Evolutionary conservation across 2,113 vertebrate genomes (phyloP).

Genomic region (Anseranas semipalmata): DNA sequence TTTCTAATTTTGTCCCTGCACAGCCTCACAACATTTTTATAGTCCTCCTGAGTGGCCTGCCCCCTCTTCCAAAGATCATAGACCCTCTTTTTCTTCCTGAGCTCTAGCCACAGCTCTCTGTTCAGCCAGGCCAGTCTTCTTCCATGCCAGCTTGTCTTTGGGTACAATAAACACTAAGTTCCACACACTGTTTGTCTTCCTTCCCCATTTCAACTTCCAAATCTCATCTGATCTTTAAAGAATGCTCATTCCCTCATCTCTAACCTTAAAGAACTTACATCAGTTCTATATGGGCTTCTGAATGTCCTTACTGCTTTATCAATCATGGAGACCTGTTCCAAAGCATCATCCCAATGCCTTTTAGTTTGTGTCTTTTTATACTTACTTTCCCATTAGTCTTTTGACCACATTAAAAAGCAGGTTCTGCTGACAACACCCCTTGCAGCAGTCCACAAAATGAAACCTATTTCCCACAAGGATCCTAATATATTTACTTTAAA

Average conservation of each 20-base stretch:
- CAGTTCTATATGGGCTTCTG: background rate
- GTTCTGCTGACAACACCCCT: background rate
- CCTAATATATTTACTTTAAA: constrained; percentile 50
- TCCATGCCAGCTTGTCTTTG: too few relatives aligned
- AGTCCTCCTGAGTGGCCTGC: too few relatives aligned
- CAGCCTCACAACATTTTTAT: too few relatives aligned
- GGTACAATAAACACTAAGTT: background rate
- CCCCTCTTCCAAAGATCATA: too few relatives aligned
- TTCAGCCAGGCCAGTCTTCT: too few relatives aligned
- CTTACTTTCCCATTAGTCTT: constrained; percentile 34
- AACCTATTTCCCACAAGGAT: constrained; percentile 51
- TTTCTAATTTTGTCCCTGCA: too few relatives aligned
- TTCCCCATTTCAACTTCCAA: background rate
- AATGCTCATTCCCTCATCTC: background rate
- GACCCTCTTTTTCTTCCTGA: too few relatives aligned
- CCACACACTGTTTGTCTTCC: background rate
- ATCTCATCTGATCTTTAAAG: background rate
- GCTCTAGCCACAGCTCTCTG: too few relatives aligned
- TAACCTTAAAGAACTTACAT: background rate
- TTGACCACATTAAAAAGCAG: constrained; percentile 17
- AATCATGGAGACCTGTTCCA: background rate
- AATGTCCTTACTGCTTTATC: background rate
- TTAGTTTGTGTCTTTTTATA: background rate
- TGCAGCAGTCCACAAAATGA: constrained; percentile 30
- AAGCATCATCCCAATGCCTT: background rate